Conservation (phyloP, 2,113 vertebrate species). For the Meleagris gallopavo region DNA sequence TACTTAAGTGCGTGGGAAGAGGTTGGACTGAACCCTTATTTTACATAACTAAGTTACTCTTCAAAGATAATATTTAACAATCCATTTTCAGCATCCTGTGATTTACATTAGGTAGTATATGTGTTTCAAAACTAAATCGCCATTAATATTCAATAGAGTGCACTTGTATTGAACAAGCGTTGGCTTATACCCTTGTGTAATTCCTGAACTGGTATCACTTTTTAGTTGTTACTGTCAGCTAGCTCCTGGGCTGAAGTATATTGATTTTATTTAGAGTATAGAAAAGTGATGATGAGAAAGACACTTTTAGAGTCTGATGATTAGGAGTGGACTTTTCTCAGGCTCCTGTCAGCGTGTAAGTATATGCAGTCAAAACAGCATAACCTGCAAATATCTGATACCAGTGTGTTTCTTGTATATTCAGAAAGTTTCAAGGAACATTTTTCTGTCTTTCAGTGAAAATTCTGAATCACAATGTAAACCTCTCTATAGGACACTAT, state of each 20-base stretch:
- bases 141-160: background rate
- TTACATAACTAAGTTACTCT: background rate
- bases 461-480: background rate
- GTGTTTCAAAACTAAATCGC: background rate
- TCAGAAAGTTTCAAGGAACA: background rate
- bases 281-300: background rate
- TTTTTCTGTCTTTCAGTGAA: background rate
- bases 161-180: background rate
- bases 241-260: background rate
- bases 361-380: background rate
- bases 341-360: background rate
- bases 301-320: background rate
- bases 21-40: background rate
- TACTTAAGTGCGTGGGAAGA: conserved; percentile 8
- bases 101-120: background rate
- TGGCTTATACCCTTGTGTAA: background rate
- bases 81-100: background rate
- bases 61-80: background rate
- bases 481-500: background rate
- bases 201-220: background rate
- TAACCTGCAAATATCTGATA: background rate
- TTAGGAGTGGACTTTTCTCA: background rate
- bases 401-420: background rate
- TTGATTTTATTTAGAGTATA: background rate
- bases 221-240: background rate